Evolutionary conservation across 23 tunicate species (phyloP), one percentile per base, ranked within the genome.

Genomic region (Trididemnum clinides): DNA sequence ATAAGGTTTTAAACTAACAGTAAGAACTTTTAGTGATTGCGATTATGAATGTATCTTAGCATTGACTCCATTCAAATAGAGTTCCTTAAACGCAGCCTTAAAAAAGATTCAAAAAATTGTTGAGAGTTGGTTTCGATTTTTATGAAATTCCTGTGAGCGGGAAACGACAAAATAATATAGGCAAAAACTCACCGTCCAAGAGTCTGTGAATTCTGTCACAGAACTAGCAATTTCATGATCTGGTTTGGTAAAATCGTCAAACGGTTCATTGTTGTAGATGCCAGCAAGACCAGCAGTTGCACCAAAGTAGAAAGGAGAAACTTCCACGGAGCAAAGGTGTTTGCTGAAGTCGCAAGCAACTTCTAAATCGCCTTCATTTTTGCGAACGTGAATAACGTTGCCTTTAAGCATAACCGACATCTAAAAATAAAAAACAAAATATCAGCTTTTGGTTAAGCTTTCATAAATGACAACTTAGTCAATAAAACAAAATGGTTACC

Each of bases 261-360:
- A 23, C 5, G 90, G 93, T 57, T 94, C 98, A 64, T 94, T 94
- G 90, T 94, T 89, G 89, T 72, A 94, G 20, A 80, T 85, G 15
- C 98, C 98, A 38, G 92, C 87, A 69, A 94, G 50, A 64, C 98
- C 98, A 69, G 82, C 88, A 64, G 88, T 84, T 0, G 84, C 81
- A 35, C 88, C 94, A 71, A 94, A 94, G 85, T 89, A 94, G 85
- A 69, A 94, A 30, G 98, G 94, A 22, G 88, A 82, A 21, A 94
- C 70, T 39, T 94, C 94, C 20, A 94, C 57, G 18, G 90, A 58
- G 83, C 91, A 89, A 23, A 88, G 82, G 1, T 94, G 58, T 28
- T 82, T 85, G 30, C 12, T 79, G 86, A 88, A 88, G 87, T 93
- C 88, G 75, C 92, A 93, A 4, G 87, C 86, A 28, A 93, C 98